These are phyloP conservation scores for Embidobia sp. DNA, from an alignment of 2,888 invertebrate species.

Conservation along the genomic window DNA sequence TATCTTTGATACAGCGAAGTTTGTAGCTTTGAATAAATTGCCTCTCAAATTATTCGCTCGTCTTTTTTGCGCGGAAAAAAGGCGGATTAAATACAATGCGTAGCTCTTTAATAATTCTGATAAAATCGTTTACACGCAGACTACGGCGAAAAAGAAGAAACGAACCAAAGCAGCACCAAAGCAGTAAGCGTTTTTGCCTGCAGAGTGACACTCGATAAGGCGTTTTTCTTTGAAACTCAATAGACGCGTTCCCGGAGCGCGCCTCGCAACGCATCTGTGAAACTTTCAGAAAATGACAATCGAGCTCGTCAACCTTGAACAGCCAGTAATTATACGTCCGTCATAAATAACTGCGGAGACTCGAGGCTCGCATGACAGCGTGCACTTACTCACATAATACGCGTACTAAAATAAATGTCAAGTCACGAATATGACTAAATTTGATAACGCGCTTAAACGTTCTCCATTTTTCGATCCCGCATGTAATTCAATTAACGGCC, in stretches of 20 bases:
- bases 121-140: no score
- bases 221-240: conserved; percentile 23
- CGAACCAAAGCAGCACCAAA: no score
- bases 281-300: conserved; percentile 73
- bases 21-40: no score
- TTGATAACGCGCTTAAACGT: conserved; percentile 52
- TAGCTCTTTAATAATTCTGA: no score
- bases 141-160: no score
- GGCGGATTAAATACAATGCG: no score
- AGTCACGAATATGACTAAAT: conserved; percentile 64
- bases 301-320: conserved; percentile 72
- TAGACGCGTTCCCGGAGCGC: conserved; percentile 39
- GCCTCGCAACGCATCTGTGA: conserved; percentile 54
- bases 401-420: conserved; percentile 64
- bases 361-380: conserved; percentile 68
- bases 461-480: conserved; percentile 35
- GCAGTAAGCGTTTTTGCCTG: no score
- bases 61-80: no score
- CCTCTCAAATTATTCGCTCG: no score
- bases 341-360: conserved; percentile 72
- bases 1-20: conserved; percentile 9
- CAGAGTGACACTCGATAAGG: conserved; percentile 12
- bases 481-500: conserved; percentile 42
- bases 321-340: conserved; percentile 72
- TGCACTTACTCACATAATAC: conserved; percentile 64